phyloP scores from a whole-genome alignment of 2,113 vertebrate species.

The Tragelaphus buxtoni region DNA sequence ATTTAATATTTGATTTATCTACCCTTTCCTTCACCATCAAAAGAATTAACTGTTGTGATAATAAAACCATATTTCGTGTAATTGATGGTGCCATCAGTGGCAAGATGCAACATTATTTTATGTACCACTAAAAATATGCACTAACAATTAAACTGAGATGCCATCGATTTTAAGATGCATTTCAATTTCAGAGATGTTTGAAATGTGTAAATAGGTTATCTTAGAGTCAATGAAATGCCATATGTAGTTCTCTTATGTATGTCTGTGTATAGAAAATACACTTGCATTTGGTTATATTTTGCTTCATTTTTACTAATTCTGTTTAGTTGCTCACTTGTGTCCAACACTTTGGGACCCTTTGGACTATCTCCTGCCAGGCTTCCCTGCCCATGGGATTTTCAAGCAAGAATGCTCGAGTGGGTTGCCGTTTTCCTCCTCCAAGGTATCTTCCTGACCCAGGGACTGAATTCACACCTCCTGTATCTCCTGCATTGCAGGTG shows the following conservation, averaged over 20 bases:
- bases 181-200: slow-evolving; percentile 1
- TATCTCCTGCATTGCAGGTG: not conserved
- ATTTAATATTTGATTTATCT: slow-evolving; percentile 23
- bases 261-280: not conserved
- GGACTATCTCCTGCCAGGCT: not conserved
- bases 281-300: not conserved
- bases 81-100: not conserved
- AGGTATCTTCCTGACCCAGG: not conserved
- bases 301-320: not conserved
- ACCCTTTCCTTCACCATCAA: not conserved
- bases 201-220: not conserved
- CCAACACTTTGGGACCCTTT: not conserved
- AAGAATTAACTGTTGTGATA: not conserved
- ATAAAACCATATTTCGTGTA: slow-evolving; percentile 6
- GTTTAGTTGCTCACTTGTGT: not conserved
- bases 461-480: not conserved
- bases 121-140: not conserved
- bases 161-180: not conserved
- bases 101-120: slow-evolving; percentile 30
- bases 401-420: not conserved
- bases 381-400: not conserved
- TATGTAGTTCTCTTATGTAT: not conserved
- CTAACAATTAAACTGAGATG: slow-evolving; percentile 1
- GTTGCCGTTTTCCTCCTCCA: not conserved
- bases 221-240: not conserved